Percentiles rank a stretch among this genome's conserved stretches.
Conservation (phyloP, 2,113 vertebrate species). For the Marcusenius ussheri region DNA sequence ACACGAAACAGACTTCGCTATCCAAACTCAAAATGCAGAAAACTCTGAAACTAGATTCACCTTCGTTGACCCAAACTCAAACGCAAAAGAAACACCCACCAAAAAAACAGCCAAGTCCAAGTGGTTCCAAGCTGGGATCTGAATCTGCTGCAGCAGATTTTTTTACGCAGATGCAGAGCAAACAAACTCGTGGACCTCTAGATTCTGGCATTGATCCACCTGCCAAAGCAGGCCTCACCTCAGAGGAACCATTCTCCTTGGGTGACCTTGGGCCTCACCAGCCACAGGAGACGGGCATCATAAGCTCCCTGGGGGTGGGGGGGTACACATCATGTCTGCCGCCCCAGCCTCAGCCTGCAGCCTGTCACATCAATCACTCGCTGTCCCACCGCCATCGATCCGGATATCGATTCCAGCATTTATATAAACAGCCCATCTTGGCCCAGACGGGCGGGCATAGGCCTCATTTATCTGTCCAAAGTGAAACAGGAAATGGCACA, state of each 20-base stretch:
- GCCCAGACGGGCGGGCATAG: not conserved
- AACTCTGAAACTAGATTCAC: not conserved
- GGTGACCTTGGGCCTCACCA: not conserved
- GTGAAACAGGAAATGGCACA: conserved; percentile 4
- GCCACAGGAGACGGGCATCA: not conserved
- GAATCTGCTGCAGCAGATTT: not conserved
- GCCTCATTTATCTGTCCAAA: not conserved
- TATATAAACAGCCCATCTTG: conserved; percentile 14
- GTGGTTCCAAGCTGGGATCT: not conserved
- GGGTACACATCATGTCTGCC: conserved; percentile 28
- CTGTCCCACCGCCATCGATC: conserved; percentile 26
- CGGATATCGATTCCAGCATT: conserved; percentile 40
- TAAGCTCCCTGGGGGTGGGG: conserved; percentile 33
- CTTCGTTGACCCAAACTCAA: not conserved
- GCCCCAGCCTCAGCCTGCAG: conserved; percentile 37
- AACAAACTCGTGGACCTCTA: not conserved
- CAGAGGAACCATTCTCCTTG: not conserved
- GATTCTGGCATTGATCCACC: not conserved
- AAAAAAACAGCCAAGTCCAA: not conserved
- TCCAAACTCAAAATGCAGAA: not conserved
- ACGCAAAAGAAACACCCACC: not conserved
- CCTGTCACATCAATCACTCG: conserved; percentile 41
- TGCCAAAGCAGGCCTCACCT: not conserved
- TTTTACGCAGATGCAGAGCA: not conserved
- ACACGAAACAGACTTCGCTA: not conserved